phyloP scores from a whole-genome alignment of 2,113 vertebrate species.

The Gasterosteus aculeatus region DNA sequence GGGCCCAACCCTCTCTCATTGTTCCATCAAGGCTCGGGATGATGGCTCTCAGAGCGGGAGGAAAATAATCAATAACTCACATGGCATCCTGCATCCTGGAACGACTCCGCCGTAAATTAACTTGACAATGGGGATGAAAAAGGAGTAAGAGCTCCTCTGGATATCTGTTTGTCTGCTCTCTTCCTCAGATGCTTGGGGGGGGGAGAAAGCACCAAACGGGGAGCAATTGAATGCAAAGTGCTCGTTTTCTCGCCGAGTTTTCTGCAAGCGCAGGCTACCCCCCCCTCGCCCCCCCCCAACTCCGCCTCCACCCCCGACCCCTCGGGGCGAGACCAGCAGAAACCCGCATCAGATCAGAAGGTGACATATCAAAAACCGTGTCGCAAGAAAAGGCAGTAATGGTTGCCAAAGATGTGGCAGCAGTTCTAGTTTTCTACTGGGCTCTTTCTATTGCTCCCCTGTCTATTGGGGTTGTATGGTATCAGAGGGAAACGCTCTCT shows the following conservation, averaged over 20 bases:
- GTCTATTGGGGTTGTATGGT: constrained; percentile 70
- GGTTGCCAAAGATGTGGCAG: constrained; percentile 77
- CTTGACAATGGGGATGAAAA: constrained; percentile 86
- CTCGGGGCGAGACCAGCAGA: constrained; percentile 74
- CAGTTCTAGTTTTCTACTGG: constrained; percentile 71
- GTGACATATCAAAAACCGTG: constrained; percentile 77
- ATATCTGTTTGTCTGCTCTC: constrained; percentile 85
- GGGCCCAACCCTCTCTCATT: constrained; percentile 62
- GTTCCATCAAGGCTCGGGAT: constrained; percentile 71
- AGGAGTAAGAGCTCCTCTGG: constrained; percentile 77
- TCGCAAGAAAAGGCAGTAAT: constrained; percentile 76
- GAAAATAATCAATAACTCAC: constrained; percentile 90
- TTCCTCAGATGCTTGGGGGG: constrained; percentile 48
- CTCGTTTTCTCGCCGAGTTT: constrained; percentile 73
- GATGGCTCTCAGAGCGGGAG: constrained; percentile 69
- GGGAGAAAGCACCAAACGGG: constrained; percentile 69
- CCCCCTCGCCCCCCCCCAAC: constrained; percentile 66
- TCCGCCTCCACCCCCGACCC: constrained; percentile 64
- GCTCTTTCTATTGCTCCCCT: constrained; percentile 69
- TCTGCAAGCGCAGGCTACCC: constrained; percentile 71
- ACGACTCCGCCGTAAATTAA: constrained; percentile 87
- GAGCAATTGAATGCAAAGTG: constrained; percentile 79
- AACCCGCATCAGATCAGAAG: constrained; percentile 74
- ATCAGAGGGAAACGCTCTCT: constrained; percentile 73
- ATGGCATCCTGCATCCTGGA: constrained; percentile 81